Conservation (phyloP, 1,140 invertebrate species). For the Caenorhabditis remanei region DNA sequence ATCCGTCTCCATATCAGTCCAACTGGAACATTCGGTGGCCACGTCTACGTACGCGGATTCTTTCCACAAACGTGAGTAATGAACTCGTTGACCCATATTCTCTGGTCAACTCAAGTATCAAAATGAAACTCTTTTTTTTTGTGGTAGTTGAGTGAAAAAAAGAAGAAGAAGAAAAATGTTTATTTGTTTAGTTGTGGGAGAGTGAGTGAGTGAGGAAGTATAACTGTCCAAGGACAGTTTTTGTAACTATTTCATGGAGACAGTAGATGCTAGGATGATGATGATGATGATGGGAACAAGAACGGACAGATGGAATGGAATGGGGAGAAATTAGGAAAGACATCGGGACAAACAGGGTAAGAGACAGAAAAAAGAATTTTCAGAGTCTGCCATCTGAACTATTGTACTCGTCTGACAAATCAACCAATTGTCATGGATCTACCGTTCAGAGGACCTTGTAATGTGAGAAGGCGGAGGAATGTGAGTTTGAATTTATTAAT, state of each 20-base stretch:
- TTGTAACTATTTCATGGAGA: neutral
- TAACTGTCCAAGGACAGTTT: neutral
- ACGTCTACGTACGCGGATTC: conserved; percentile 68
- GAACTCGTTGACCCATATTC: conserved; percentile 16
- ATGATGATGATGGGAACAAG: too few species aligned
- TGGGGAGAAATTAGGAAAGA: too few species aligned
- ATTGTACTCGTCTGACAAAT: conserved; percentile 46
- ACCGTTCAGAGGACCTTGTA: conserved; percentile 40
- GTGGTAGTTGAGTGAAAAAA: too few species aligned
- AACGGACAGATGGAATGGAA: too few species aligned
- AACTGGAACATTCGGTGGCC: conserved; percentile 62
- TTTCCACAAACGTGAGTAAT: conserved; percentile 58
- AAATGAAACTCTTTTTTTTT: conserved; percentile 39
- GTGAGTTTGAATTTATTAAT: neutral
- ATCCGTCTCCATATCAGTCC: conserved; percentile 61
- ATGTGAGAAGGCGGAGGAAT: conserved; percentile 31
- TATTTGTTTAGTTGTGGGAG: conserved; percentile 18
- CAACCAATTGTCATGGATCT: conserved; percentile 57
- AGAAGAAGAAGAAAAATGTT: neutral
- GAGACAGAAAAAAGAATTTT: too few species aligned
- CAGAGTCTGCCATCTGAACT: conserved; percentile 62
- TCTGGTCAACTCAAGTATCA: neutral
- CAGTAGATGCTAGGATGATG: too few species aligned
- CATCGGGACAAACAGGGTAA: too few species aligned
- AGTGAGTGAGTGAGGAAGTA: neutral